Evolutionary conservation across 2,888 invertebrate species (phyloP).

Genomic region (Agrochola circellaris): DNA sequence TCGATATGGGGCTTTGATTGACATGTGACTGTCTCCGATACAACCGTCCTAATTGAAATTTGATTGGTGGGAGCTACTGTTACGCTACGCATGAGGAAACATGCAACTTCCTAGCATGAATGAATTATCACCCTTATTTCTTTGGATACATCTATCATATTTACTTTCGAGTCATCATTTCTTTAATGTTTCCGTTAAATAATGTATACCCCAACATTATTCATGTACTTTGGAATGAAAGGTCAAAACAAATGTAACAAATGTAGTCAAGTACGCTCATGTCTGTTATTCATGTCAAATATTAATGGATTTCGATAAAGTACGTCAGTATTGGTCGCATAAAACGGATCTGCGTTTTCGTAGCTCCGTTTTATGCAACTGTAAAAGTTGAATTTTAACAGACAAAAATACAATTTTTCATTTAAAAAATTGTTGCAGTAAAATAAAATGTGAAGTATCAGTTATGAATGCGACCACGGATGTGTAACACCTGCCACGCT

Average conservation of each 20-base stretch:
- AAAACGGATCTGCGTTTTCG: not conserved
- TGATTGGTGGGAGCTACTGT: conserved; percentile 70
- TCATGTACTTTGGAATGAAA: conserved; percentile 2
- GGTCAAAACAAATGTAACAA: conserved; percentile 35
- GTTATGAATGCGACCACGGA: conserved; percentile 64
- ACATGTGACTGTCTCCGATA: conserved; percentile 79
- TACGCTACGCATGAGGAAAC: conserved; percentile 49
- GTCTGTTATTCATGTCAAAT: conserved; percentile 29
- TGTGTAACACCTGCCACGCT: conserved; percentile 68
- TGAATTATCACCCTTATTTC: conserved; percentile 42
- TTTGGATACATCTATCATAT: conserved; percentile 25
- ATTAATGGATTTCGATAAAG: conserved; percentile 9
- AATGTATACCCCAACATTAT: conserved; percentile 4
- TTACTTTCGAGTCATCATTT: conserved; percentile 29
- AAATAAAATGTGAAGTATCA: conserved; percentile 17
- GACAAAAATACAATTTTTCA: not conserved
- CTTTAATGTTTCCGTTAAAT: conserved; percentile 19
- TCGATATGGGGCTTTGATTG: conserved; percentile 76
- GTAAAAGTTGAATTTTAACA: not conserved
- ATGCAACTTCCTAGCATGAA: conserved; percentile 41
- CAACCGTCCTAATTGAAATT: conserved; percentile 74
- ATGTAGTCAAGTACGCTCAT: conserved; percentile 19
- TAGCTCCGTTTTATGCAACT: too few relatives aligned
- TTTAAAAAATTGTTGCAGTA: not conserved
- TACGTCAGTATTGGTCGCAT: not conserved